Base-by-base conservation (phyloP, 2,888 invertebrate genomes). In the Rhaphigaster nebulosa region DNA sequence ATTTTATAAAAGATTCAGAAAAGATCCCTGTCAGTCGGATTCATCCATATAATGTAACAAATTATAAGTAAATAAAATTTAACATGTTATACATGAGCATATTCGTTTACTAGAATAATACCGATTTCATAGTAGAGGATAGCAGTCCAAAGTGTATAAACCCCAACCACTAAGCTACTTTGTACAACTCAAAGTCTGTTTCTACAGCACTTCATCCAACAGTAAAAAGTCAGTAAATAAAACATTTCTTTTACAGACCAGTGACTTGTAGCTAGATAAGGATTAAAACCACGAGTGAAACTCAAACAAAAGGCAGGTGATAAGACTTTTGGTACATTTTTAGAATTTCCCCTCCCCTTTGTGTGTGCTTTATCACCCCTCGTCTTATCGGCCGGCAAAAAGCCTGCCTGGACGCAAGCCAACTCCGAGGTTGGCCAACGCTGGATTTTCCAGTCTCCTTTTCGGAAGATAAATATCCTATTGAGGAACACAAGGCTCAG, bases 281-380 rank as follows among this genome's bases (percentile, higher is more conserved):
- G 38, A 45, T 84, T 45, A n/a, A 87, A 20, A 87, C 45, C 23
- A 26, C 2, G 20, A 23, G 87, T 45, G 87, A 87, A 50, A 26
- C 41, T 84, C 26, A 41, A 34, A 87, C 54, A 52, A 34, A n/a
- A 87, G 52, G 87, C n/a, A 52, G 54, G 34, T 87, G 87, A 87
- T 52, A 70, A 70, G 70, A 34, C 29, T 34, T 65, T n/a, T 26
- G n/a, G n/a, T 34, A 34, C 34, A 70, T 70, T 70, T 70, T 70
- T 70, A 70, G 70, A 70, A 70, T 34, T 34, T 12, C 34, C 12
- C 34, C 10, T 12, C 29, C 29, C 70, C 12, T 70, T 70, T 70
- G 70, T 70, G 12, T 70, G 70, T 15, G 70, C 29, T 70, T 34
- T 70, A 29, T 70, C 70, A 18, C 29, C 70, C 70, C 34, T 5